Evolutionary conservation across 2,888 invertebrate species (phyloP).

Genomic region (Drosophila stalkeri): DNA sequence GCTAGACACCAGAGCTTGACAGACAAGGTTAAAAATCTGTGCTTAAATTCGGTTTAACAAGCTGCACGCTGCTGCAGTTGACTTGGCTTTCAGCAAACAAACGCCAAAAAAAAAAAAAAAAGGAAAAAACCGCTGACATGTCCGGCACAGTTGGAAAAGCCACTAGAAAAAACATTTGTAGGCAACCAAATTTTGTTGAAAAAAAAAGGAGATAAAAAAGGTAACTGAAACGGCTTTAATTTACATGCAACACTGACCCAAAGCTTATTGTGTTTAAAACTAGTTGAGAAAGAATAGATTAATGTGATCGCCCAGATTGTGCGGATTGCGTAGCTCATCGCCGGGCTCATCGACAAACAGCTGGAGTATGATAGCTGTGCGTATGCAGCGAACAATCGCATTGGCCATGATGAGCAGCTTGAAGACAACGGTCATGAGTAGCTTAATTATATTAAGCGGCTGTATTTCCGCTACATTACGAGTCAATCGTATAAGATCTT

Average conservation of each 20-base stretch:
- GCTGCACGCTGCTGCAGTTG: not conserved
- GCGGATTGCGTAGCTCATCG: not conserved
- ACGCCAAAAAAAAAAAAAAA: no score
- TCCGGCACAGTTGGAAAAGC: constrained; percentile 10
- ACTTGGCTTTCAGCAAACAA: not conserved
- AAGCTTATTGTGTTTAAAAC: not conserved
- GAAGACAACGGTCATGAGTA: constrained; percentile 9
- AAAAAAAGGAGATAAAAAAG: not conserved
- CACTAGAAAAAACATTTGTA: constrained; percentile 11
- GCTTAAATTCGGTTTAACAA: not conserved
- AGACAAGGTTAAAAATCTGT: not conserved
- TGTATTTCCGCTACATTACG: not conserved
- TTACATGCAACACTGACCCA: not conserved
- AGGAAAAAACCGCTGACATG: constrained; percentile 4
- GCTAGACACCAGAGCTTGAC: not conserved
- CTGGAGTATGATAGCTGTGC: not conserved
- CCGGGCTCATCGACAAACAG: constrained; percentile 2
- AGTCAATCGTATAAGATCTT: not conserved
- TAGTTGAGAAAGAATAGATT: constrained; percentile 31
- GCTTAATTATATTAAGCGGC: not conserved
- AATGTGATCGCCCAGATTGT: constrained; percentile 45
- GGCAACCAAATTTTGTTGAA: constrained; percentile 8
- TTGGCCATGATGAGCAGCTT: constrained; percentile 43
- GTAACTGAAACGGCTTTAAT: not conserved
- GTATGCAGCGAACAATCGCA: not conserved